These are phyloP conservation scores for Chaetorhynchus papuensis DNA, from an alignment of 2,113 vertebrate species.

Conservation along the genomic window DNA sequence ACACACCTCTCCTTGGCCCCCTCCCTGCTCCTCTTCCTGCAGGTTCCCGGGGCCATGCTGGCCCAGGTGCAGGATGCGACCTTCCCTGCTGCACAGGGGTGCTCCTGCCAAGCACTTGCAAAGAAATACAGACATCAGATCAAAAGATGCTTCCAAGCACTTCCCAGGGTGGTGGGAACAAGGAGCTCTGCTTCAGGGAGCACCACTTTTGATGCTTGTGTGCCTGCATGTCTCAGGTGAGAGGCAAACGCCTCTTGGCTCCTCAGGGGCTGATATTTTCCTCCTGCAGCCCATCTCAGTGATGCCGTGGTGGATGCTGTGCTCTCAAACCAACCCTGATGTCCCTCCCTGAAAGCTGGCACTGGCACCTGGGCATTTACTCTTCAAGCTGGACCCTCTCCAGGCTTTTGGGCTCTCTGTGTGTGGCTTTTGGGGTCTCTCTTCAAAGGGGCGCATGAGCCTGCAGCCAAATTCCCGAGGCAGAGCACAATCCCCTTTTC, in stretches of 20 bases:
- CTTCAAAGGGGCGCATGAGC: accelerated
- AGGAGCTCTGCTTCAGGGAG: neutral
- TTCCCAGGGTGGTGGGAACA: neutral
- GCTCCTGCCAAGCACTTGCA: neutral
- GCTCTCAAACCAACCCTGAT: neutral
- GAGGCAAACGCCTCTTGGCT: neutral
- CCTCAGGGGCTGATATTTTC: neutral
- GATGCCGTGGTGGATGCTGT: neutral
- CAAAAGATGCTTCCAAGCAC: neutral
- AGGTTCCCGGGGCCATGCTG: neutral
- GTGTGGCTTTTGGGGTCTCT: neutral
- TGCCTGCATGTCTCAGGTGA: neutral
- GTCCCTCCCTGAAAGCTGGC: neutral
- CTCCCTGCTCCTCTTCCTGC: neutral
- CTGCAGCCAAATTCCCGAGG: neutral
- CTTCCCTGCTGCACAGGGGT: neutral
- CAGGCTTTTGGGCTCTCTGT: neutral
- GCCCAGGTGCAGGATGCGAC: neutral
- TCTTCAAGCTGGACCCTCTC: neutral
- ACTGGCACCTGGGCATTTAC: neutral
- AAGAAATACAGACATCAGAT: neutral
- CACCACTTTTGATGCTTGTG: neutral
- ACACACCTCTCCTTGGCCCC: neutral
- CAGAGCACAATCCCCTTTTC: neutral
- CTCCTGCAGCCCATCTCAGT: neutral